Conservation (phyloP, 1,140 invertebrate species). For the Uloborus diversus region DNA sequence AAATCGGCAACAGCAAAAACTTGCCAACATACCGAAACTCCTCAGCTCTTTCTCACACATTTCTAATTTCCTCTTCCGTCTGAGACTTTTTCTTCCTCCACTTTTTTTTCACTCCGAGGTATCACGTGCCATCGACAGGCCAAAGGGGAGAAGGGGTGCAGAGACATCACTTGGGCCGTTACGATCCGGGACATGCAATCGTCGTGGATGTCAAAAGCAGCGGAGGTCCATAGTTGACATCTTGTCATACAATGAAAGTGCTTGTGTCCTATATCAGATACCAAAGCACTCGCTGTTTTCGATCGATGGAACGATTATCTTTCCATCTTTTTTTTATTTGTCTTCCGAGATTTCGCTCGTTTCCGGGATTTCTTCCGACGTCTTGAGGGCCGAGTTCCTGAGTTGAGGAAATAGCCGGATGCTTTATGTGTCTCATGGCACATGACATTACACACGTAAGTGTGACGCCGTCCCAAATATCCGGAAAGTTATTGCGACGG, state of each 20-base stretch:
- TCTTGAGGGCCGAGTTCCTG: too few relatives aligned
- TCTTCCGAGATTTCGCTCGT: background rate
- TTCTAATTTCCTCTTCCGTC: background rate
- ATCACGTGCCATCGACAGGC: background rate
- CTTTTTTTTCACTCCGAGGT: background rate
- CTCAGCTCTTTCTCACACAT: too few relatives aligned
- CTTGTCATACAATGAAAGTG: slow-evolving; percentile 41
- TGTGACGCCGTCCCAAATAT: too few relatives aligned
- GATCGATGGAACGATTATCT: background rate
- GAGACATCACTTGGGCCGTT: background rate
- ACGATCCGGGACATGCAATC: slow-evolving; percentile 19
- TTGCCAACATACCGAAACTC: too few relatives aligned
- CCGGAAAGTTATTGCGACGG: too few relatives aligned
- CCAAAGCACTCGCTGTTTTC: slow-evolving; percentile 27
- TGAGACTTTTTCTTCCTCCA: background rate
- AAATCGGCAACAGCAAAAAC: too few relatives aligned
- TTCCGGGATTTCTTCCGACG: background rate
- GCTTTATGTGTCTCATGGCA: background rate
- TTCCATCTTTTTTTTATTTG: background rate
- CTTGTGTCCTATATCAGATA: slow-evolving; percentile 45
- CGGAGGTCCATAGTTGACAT: slow-evolving; percentile 30
- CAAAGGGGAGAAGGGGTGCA: background rate
- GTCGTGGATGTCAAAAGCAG: slow-evolving; percentile 35
- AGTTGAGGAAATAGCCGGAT: background rate
- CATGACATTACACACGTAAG: too few relatives aligned